Evolutionary conservation across 2,113 vertebrate genomes (phyloP).

Genomic region (Collichthys lucidus): DNA sequence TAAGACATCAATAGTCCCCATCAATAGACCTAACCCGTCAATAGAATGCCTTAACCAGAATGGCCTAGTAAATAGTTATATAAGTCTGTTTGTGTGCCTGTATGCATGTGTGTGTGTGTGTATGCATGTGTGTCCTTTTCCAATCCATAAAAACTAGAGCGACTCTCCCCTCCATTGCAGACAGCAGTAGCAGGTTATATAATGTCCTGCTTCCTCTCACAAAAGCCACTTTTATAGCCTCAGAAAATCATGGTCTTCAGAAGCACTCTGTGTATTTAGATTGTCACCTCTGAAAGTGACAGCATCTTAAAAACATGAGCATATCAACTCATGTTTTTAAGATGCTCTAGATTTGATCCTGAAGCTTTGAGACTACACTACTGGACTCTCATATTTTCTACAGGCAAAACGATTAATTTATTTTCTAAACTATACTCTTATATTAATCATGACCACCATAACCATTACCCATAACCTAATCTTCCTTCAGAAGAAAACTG

Average conservation of each 20-base stretch:
- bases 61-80: slow-evolving; percentile 42
- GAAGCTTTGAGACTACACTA: not conserved
- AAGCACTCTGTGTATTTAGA: not conserved
- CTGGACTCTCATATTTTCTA: not conserved
- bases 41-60: slow-evolving; percentile 41
- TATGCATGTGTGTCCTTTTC: slow-evolving; percentile 5
- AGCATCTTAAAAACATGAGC: not conserved
- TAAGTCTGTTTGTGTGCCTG: slow-evolving; percentile 26
- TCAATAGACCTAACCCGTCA: slow-evolving; percentile 41
- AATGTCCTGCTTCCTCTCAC: slow-evolving; percentile 45
- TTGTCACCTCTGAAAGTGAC: slow-evolving; percentile 7
- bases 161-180: slow-evolving; percentile 13
- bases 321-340: not conserved
- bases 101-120: slow-evolving; percentile 18
- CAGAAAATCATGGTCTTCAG: slow-evolving; percentile 10
- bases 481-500: not conserved
- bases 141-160: slow-evolving; percentile 34
- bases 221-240: slow-evolving; percentile 41
- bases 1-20: slow-evolving; percentile 30
- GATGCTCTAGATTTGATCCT: not conserved
- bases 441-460: no score
- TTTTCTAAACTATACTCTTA: no score
- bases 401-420: not conserved
- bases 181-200: slow-evolving; percentile 25
- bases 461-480: no score